phyloP scores from a whole-genome alignment of 1,140 invertebrate genomes.

The Apis florea region DNA sequence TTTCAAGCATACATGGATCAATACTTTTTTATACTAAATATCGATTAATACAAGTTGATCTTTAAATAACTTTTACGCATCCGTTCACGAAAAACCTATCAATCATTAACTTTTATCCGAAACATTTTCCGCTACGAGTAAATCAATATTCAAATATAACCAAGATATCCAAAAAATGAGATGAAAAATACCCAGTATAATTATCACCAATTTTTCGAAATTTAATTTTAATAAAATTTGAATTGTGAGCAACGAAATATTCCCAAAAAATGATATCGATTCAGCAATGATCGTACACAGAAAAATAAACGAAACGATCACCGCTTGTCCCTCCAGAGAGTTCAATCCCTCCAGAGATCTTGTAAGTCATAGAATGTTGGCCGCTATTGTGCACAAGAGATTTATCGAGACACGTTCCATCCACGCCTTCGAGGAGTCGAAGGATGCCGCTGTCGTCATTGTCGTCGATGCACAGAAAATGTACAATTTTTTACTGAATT shows the following conservation, averaged over 20 bases:
- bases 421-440: neutral
- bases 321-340: neutral
- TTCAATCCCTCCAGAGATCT: neutral
- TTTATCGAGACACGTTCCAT: slow-evolving; percentile 16
- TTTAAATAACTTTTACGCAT: too few species aligned
- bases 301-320: neutral
- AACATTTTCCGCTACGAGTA: too few species aligned
- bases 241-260: neutral
- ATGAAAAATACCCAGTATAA: too few species aligned
- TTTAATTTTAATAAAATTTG: neutral
- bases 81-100: too few species aligned
- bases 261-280: neutral
- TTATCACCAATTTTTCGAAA: too few species aligned
- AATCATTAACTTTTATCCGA: too few species aligned
- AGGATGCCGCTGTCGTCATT: neutral
- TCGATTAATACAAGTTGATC: too few species aligned
- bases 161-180: too few species aligned
- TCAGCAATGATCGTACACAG: neutral
- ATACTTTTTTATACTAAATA: too few species aligned
- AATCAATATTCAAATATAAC: too few species aligned
- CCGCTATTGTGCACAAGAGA: neutral
- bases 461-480: neutral
- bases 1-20: too few species aligned
- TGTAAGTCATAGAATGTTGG: neutral
- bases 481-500: slow-evolving; percentile 54